Evolutionary conservation across 2,113 vertebrate species (phyloP), one percentile per base, ranked within the genome.

Genomic region (Gulo gulo): DNA sequence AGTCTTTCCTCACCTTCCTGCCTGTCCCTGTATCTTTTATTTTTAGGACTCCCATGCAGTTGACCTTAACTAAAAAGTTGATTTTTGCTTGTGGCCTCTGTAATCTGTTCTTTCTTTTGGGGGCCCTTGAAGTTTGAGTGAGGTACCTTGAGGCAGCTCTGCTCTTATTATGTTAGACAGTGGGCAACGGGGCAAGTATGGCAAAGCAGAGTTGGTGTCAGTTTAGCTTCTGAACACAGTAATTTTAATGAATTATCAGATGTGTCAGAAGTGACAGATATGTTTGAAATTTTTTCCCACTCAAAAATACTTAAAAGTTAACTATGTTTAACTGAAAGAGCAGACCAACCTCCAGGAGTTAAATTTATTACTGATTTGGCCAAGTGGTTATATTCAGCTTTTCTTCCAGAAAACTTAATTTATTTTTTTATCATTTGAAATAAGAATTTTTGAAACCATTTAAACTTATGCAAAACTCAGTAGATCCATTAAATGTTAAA

Each of bases 321-420:
- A 69, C 52, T 63, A 6, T 47, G 13, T 50, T 84, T 95, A 94
- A 76, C 24, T 90, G 11, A 84, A 61, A 55, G 83, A 73, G 42
- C 83, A 94, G 50, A 67, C 69, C 88, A 55, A 87, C 42, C 2
- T 71, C 26, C n/a, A 81, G 84, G 29, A 92, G 24, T 61, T 80
- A 76, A 74, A 34, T 92, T 88, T 63, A 71, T 90, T 90, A 87
- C 34, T 92, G 39, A 65, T 91, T 95, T 79, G 71, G 31, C 55
- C 78, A 71, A 94, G 55, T 59, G 39, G 26, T 91, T 93, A 36
- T 16, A 15, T 87, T 67, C 20, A 96, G 59, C 34, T 95, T 97
- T 95, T 93, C 81, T 92, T 91, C 34, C 20, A 78, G 86, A 97
- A 96, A 96, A 79, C 45, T 26, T 93, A 88, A 61, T 78, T 63